Evolutionary conservation across 2,888 invertebrate species (phyloP).

Genomic region (Scaptomyza flava): DNA sequence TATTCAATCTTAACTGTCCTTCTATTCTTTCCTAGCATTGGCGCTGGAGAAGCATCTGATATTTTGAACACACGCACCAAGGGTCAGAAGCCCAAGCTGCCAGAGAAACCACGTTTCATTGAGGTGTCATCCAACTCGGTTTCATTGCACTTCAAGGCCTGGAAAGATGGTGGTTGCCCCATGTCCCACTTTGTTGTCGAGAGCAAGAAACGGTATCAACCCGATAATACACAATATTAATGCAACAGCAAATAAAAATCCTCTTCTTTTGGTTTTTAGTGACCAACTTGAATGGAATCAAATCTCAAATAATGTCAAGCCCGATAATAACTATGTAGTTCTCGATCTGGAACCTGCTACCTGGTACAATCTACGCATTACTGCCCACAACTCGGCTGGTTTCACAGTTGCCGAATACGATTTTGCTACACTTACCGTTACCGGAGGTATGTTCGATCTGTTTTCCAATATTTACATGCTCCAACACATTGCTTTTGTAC

Average conservation of each 20-base stretch:
- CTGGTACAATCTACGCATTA: slow-evolving; percentile 96
- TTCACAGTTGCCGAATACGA: slow-evolving; percentile 97
- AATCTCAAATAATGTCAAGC: slow-evolving; percentile 96
- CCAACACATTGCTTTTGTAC: slow-evolving; percentile 83
- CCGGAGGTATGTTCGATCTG: slow-evolving; percentile 91
- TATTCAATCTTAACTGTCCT: no score
- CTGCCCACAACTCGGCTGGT: slow-evolving; percentile 97
- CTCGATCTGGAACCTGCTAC: slow-evolving; percentile 96
- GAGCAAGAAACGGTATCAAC: slow-evolving; percentile 93
- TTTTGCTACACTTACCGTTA: slow-evolving; percentile 96
- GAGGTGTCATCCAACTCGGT: slow-evolving; percentile 97
- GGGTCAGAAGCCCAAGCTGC: slow-evolving; percentile 96
- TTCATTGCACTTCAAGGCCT: slow-evolving; percentile 95
- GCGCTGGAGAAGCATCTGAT: slow-evolving; percentile 95
- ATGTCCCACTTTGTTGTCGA: slow-evolving; percentile 98
- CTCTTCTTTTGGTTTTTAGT: slow-evolving; percentile 84
- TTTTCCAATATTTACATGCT: slow-evolving; percentile 72
- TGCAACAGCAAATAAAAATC: neutral
- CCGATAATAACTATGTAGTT: slow-evolving; percentile 95
- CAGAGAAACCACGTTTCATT: slow-evolving; percentile 95
- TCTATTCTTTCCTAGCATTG: slow-evolving; percentile 87
- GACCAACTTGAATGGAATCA: slow-evolving; percentile 96
- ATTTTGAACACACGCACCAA: slow-evolving; percentile 95
- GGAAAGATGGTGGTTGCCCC: slow-evolving; percentile 97
- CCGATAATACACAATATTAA: neutral